Conservation (phyloP, 2,888 invertebrate genomes). For the Geophilus truncorum region DNA sequence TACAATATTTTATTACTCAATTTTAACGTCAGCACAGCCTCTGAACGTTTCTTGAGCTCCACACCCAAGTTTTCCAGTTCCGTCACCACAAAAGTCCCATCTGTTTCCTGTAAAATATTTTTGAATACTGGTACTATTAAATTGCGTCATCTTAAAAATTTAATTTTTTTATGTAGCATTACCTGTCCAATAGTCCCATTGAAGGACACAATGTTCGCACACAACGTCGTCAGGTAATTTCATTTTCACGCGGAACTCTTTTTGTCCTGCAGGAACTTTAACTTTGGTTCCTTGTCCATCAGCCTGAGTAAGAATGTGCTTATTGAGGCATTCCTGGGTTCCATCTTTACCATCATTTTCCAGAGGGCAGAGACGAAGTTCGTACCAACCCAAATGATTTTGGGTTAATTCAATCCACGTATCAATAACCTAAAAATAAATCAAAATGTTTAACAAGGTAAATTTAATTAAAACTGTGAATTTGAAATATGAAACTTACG, state of each 20-base stretch:
- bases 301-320: constrained; percentile 46
- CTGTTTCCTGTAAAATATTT: constrained; percentile 32
- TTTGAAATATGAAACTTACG: too few species aligned
- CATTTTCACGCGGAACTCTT: constrained; percentile 38
- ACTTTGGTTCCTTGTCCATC: constrained; percentile 36
- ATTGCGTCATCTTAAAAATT: neutral
- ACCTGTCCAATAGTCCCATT: constrained; percentile 56
- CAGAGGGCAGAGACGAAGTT: constrained; percentile 51
- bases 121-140: neutral
- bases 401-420: constrained; percentile 25
- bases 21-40: constrained; percentile 34
- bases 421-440: neutral
- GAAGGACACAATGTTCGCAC: constrained; percentile 56
- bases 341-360: constrained; percentile 47
- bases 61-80: constrained; percentile 31
- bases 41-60: constrained; percentile 36
- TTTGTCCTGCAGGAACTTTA: neutral
- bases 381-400: constrained; percentile 49
- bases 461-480: neutral
- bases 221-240: constrained; percentile 50
- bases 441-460: neutral
- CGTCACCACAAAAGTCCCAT: constrained; percentile 34
- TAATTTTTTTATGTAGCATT: too few species aligned
- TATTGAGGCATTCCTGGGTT: constrained; percentile 54
- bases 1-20: neutral